Evolutionary conservation across 2,113 vertebrate species (phyloP), one percentile per base, ranked within the genome.

Genomic region (Dipodomys stephensi): DNA sequence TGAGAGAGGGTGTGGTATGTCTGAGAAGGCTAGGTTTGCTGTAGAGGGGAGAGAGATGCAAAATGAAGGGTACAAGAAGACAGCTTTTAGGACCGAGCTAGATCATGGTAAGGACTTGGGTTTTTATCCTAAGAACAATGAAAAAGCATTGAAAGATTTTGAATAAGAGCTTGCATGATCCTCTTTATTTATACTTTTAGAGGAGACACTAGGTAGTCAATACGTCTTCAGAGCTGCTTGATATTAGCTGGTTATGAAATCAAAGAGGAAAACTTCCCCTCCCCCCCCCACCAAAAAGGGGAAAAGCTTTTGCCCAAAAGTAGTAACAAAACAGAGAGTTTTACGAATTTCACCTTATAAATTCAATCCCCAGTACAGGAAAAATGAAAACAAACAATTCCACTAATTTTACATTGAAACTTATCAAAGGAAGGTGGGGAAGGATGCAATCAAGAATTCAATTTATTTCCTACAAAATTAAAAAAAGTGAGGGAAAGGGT

Each of bases 231-330:
- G 39, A 39, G 72, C 44, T 73, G 18, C 25, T 74, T 87, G 28
- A 19, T 87, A 28, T 67, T 35, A 91, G 93, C 22, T 3, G 7
- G 13, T 77, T 88, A 77, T 53, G 32, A 88, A 83, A 73, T 93
- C 39, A 92, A 69, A 91, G 79, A 90, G 88, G 74, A 94, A 88
- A 91, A 46, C 6, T 46, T 25, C 18, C 6, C 25, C 30, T 15
- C 6, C 49, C 49, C 49, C 49, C 9, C 49, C 49, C 49, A 16
- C 60, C 20, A 22, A 68, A 81, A 68, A 84, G 80, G 39, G 23
- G 30, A 67, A 96, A 67, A 85, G 74, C 88, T 81, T 81, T 32
- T 68, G 49, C 35, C n/a, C 60, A 71, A 88, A 90, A 90, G 82
- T 39, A 68, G 18, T 83, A 76, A 80, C n/a, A 60, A 88, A 71